Conservation (phyloP, 2,888 invertebrate genomes). For the Drosophila paucipuncta region DNA sequence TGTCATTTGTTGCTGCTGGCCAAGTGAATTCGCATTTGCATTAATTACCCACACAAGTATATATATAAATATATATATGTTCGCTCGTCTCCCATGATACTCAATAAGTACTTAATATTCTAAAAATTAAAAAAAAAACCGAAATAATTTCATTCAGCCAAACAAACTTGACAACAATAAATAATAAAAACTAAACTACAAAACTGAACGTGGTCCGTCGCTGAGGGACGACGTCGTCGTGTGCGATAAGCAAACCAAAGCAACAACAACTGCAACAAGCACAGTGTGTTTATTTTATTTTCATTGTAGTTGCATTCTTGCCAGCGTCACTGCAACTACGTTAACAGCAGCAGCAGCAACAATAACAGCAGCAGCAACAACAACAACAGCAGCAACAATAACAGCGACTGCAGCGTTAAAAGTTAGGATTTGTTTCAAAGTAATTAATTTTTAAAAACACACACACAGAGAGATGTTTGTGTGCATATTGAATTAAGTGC, state of each 20-base stretch:
- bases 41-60: conserved; percentile 1
- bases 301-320: conserved; percentile 51
- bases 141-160: conserved; percentile 26
- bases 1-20: conserved; percentile 41
- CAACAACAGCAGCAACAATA: neutral
- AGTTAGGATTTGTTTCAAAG: conserved; percentile 39
- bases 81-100: conserved; percentile 26
- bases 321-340: conserved; percentile 44
- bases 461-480: neutral
- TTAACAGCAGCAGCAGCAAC: conserved; percentile 5
- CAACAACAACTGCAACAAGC: conserved; percentile 33
- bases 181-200: conserved; percentile 29
- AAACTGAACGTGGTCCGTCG: conserved; percentile 48
- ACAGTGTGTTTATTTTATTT: conserved; percentile 40
- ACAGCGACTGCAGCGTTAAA: conserved; percentile 7
- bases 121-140: conserved; percentile 2
- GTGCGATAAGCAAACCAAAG: conserved; percentile 66
- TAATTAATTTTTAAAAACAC: conserved; percentile 37
- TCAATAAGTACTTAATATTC: conserved; percentile 20
- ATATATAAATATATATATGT: neutral
- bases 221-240: conserved; percentile 47
- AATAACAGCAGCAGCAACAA: neutral
- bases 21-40: conserved; percentile 40
- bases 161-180: conserved; percentile 28
- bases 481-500: conserved; percentile 23